These are phyloP conservation scores for Aporophyla lueneburgensis DNA, from an alignment of 2,888 invertebrate genomes.

Conservation along the genomic window DNA sequence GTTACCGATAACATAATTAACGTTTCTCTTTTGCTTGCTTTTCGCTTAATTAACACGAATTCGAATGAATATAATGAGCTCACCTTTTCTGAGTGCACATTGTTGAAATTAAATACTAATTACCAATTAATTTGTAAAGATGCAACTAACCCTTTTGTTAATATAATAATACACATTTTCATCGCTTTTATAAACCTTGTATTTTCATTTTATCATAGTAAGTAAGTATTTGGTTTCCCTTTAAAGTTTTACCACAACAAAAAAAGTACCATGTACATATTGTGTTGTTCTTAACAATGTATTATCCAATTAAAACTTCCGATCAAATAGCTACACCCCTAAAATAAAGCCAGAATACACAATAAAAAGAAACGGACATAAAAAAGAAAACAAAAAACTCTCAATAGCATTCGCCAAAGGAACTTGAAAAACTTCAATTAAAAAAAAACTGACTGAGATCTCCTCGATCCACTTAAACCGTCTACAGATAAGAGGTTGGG, in stretches of 20 bases:
- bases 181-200: too few relatives aligned
- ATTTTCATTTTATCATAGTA: not conserved
- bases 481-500: conserved; percentile 56
- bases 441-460: conserved; percentile 62
- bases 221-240: not conserved
- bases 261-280: not conserved
- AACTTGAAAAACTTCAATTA: conserved; percentile 62
- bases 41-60: not conserved
- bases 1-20: not conserved
- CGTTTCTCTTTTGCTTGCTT: not conserved
- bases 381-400: conserved; percentile 31
- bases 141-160: not conserved
- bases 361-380: conserved; percentile 40
- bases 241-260: not conserved
- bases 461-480: conserved; percentile 61
- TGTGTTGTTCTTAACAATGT: not conserved
- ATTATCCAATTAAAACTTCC: conserved; percentile 38
- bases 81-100: not conserved
- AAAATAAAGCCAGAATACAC: conserved; percentile 43
- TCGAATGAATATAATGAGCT: not conserved
- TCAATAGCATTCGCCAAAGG: conserved; percentile 47
- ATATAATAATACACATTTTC: not conserved
- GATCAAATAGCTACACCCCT: conserved; percentile 1
- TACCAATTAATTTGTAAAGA: not conserved
- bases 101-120: not conserved